A percentile compares a stretch with the other conserved stretches of the same genome.
These are phyloP conservation scores for Edolisoma coerulescens DNA, from an alignment of 2,113 vertebrate genomes.

Conservation along the genomic window DNA sequence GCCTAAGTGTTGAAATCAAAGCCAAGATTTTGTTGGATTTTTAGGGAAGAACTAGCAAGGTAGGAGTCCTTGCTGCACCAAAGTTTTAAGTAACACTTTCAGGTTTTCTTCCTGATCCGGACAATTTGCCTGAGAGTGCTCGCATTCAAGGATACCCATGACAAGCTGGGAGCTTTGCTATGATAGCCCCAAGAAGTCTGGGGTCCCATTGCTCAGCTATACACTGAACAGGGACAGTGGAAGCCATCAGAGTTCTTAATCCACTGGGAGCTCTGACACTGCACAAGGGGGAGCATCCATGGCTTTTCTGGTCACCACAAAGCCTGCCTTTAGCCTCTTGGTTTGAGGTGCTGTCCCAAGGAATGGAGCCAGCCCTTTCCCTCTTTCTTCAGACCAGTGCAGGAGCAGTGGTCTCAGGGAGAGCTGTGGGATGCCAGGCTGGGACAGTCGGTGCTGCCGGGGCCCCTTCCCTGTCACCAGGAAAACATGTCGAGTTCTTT, in stretches of 20 bases:
- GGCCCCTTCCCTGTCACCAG: not conserved
- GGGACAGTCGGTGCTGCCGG: not conserved
- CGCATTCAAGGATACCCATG: not conserved
- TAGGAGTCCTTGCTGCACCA: not conserved
- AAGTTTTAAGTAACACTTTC: not conserved
- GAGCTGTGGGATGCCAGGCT: not conserved
- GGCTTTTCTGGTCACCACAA: not conserved
- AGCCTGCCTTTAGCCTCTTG: not conserved
- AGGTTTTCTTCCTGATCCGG: not conserved
- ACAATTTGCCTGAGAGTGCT: not conserved
- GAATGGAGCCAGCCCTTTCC: not conserved
- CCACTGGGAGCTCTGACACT: accelerated
- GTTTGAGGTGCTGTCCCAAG: accelerated
- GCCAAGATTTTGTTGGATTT: not conserved
- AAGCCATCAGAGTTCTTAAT: not conserved
- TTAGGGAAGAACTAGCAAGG: not conserved
- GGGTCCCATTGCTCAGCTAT: not conserved
- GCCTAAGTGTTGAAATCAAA: not conserved
- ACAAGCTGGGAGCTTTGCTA: not conserved
- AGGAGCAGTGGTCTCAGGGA: accelerated
- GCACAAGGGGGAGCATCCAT: accelerated
- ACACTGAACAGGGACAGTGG: not conserved
- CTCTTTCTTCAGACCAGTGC: not conserved
- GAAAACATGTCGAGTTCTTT: not conserved
- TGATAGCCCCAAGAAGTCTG: not conserved